Evolutionary conservation across 2,888 invertebrate species (phyloP).

Genomic region (Girardia tigrina): DNA sequence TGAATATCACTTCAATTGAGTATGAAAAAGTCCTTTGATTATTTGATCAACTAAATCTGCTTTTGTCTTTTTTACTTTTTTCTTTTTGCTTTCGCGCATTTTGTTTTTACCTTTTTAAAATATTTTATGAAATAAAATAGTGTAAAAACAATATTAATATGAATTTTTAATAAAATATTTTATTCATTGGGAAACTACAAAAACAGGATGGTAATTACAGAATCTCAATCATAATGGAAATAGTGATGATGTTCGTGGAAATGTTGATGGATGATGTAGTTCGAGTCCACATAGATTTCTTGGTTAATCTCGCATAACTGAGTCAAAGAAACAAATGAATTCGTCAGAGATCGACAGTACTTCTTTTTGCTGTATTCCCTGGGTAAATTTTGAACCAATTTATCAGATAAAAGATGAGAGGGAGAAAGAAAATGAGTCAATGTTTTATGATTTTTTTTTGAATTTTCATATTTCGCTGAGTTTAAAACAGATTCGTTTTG

Average conservation of each 20-base stretch:
- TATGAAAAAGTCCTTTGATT: no score
- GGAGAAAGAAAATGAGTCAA: background rate
- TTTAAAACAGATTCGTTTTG: background rate
- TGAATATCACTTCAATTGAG: no score
- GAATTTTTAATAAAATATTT: no score
- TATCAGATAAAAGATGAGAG: background rate
- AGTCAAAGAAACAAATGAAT: background rate
- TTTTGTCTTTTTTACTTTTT: no score
- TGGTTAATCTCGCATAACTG: background rate
- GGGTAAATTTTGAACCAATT: background rate
- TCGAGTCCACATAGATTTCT: conserved; percentile 4
- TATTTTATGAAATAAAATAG: no score
- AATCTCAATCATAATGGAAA: conserved; percentile 13
- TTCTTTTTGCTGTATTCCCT: background rate
- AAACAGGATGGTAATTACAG: no score
- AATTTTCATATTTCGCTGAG: background rate
- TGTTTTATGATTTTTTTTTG: background rate
- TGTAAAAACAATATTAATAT: no score
- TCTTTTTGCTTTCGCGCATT: no score
- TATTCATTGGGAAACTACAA: no score
- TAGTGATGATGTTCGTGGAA: conserved; percentile 16
- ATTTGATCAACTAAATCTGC: no score
- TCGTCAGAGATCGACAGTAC: background rate
- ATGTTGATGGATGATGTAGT: conserved; percentile 1
- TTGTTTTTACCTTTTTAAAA: no score